phyloP scores from a whole-genome alignment of 2,113 vertebrate species.

The Prietella phreatophila region DNA sequence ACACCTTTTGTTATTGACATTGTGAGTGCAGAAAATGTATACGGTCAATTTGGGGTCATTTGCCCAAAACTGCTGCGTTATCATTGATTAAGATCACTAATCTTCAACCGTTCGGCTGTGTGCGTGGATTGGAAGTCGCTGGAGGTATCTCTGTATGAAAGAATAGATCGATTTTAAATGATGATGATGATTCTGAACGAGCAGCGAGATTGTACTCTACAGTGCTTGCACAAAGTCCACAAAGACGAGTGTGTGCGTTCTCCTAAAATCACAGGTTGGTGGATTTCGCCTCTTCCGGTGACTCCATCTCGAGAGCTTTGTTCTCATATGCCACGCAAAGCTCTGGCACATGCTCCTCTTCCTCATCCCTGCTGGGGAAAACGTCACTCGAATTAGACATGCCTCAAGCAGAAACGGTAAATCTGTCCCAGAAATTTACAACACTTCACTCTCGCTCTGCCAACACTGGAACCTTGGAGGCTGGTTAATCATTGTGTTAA shows the following conservation, averaged over 20 bases:
- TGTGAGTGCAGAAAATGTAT: neutral
- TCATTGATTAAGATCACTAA: neutral
- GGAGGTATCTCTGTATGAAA: neutral
- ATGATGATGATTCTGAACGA: neutral
- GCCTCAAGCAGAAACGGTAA: neutral
- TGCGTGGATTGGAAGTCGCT: neutral
- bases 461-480: neutral
- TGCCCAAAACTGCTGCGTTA: neutral
- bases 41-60: neutral
- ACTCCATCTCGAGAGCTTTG: slow-evolving; percentile 17
- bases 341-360: neutral
- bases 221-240: neutral
- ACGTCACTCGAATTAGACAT: neutral
- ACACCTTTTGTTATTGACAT: neutral
- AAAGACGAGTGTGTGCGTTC: neutral
- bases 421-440: neutral
- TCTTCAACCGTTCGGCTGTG: neutral
- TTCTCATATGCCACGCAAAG: neutral
- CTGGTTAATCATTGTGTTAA: slow-evolving; percentile 15
- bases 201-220: neutral
- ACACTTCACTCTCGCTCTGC: neutral
- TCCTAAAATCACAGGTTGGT: slow-evolving; percentile 30
- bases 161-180: neutral
- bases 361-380: slow-evolving; percentile 19
- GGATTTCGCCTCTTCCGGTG: neutral